Conservation (phyloP, 2,888 invertebrate genomes). For the Urechis unicinctus region DNA sequence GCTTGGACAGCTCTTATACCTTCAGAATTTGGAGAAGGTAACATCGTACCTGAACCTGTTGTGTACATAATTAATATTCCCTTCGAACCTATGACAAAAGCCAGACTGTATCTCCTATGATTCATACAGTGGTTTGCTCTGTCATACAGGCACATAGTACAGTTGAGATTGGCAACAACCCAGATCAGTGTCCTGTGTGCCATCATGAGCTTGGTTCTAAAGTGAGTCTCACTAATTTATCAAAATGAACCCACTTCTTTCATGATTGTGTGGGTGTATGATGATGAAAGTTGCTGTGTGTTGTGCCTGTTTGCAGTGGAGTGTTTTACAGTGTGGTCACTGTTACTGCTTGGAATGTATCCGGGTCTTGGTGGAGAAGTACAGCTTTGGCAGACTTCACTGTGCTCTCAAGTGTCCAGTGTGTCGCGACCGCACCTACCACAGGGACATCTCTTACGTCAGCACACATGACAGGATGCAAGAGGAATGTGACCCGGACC, state of each 20-base stretch:
- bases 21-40: slow-evolving; percentile 58
- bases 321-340: slow-evolving; percentile 69
- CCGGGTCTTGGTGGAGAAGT: slow-evolving; percentile 24
- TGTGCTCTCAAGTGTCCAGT: slow-evolving; percentile 44
- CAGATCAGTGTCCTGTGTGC: slow-evolving; percentile 69
- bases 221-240: slow-evolving; percentile 37
- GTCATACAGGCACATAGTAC: slow-evolving; percentile 51
- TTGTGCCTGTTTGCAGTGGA: slow-evolving; percentile 55
- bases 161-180: slow-evolving; percentile 49
- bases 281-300: not conserved
- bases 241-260: not conserved
- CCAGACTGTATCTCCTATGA: no score
- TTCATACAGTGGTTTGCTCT: not conserved
- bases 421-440: slow-evolving; percentile 36
- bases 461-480: slow-evolving; percentile 37
- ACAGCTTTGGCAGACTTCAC: slow-evolving; percentile 25
- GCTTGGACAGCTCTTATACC: slow-evolving; percentile 62
- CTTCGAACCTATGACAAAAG: no score
- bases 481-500: slow-evolving; percentile 4
- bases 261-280: not conserved
- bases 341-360: slow-evolving; percentile 64
- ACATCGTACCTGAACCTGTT: no score
- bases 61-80: no score
- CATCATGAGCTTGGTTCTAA: slow-evolving; percentile 56
- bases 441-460: slow-evolving; percentile 50